Evolutionary conservation across 2,888 invertebrate genomes (phyloP), one percentile per base, ranked within the genome.

Genomic region (Mythimna loreyi): DNA sequence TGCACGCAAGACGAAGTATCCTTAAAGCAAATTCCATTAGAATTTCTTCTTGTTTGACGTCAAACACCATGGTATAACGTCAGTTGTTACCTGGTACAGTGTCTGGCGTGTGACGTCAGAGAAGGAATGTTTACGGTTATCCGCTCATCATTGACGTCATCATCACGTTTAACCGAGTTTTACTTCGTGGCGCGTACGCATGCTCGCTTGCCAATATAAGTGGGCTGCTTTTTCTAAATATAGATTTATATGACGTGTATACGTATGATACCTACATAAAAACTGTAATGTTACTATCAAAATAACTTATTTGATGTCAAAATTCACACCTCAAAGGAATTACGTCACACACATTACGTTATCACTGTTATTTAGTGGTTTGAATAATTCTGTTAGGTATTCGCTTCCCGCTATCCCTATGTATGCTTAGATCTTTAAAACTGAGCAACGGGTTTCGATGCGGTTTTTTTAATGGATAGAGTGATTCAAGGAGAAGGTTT

Each of bases 41-140:
- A 61, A 21, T 72, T 47, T 55, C 61, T 53, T n/a, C 28, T 28
- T 11, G 21, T 25, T 2, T 36, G 45, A 72, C 72, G 72, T 55
- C 52, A 69, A 28, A 23, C 19, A 9, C 19, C 0, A 25, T 4
- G 43, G n/a, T 36, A 30, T 2, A 23, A 45, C 70, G 57, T 57
- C 47, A 67, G 23, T 3, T 53, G 28, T 36, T 25, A 45, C 23
- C 16, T n/a, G 11, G 28, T 60, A 36, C 7, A 33, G 4, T n/a
- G 13, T 3, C 36, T 11, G 19, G 56, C 25, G 33, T 36, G 19
- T n/a, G 4, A 61, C 72, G 62, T 70, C 72, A 72, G 1, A 1
- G n/a, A 16, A 58, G 43, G 30, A 72, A 52, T 52, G 45, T 28
- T n/a, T 45, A 19, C n/a, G 25, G 21, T 59, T 23, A 43, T 43